Evolutionary conservation across 1,140 invertebrate species (phyloP), one percentile per base, ranked within the genome.

Genomic region (Drosophila pachea): DNA sequence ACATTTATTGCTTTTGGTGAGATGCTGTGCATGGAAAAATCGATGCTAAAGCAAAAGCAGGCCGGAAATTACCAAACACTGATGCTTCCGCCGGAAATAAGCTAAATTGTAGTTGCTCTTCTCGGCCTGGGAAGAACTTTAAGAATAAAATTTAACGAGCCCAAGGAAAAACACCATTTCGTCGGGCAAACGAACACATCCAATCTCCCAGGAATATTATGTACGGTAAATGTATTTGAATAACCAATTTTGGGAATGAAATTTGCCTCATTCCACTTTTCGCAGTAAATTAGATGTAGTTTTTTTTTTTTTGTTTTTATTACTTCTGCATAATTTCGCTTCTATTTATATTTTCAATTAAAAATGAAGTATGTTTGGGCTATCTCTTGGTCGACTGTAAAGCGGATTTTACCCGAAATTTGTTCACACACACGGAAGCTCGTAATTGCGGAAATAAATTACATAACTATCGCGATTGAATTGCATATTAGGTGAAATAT

Each of bases 41-140:
- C 50, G 50, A 60, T 68, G 64, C 49, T 68, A 64, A 62, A 56
- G 67, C 79, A 64, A 45, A 45, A 50, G 59, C 49, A 68, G 63
- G 58, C 81, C 79, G 79, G 79, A 84, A 84, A 84, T 84, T 84
- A 76, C 74, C 70, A 65, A 84, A 84, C 68, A 74, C 73, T 79
- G 81, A 84, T 86, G 79, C 79, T 74, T 84, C 79, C 79, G 76
- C 69, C 79, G 79, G 79, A 84, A 84, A 86, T 84, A 86, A 65
- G 81, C 78, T 86, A 69, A 79, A 86, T 86, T 84, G 73, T 86
- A 64, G 76, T 76, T 78, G 60, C 56, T 73, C 32, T 32, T 14
- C 14, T 4, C 40, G 48, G 49, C 47, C 54, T 53, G 62, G 59
- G 68, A 43, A 52, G 11, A 43, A 43, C 40, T 43, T 43, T 43